Evolutionary conservation across 1,140 invertebrate species (phyloP).

Genomic region (Pollicipes pollicipes): DNA sequence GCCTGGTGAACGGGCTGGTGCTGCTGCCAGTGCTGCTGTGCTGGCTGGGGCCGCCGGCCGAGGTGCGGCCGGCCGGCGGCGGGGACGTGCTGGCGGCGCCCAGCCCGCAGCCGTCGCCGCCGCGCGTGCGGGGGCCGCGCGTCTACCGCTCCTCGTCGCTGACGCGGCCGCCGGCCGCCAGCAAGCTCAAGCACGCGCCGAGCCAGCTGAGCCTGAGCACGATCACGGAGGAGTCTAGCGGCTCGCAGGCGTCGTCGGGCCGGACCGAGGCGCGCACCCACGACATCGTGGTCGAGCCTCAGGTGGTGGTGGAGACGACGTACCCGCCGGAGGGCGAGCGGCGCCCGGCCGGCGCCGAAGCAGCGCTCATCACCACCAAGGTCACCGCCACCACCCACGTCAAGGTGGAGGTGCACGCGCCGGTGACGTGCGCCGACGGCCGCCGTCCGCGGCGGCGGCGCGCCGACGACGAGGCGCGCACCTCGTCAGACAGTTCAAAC

Average conservation of each 20-base stretch:
- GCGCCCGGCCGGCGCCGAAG: conserved; percentile 8
- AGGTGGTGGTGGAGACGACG: conserved; percentile 81
- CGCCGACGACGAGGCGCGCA: background rate
- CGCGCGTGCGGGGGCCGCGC: conserved; percentile 7
- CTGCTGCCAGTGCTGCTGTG: conserved; percentile 82
- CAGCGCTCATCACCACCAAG: conserved; percentile 50
- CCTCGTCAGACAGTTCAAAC: background rate
- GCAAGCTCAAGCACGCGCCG: conserved; percentile 26
- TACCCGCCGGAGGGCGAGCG: conserved; percentile 35
- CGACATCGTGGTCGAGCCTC: conserved; percentile 83
- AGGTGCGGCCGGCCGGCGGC: conserved; percentile 36
- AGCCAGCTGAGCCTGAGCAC: conserved; percentile 68
- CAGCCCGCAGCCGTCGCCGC: conserved; percentile 20
- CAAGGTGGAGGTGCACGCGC: conserved; percentile 83
- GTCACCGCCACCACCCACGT: conserved; percentile 85
- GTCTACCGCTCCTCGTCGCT: conserved; percentile 5
- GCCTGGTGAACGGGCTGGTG: conserved; percentile 77
- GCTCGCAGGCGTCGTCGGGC: conserved; percentile 37
- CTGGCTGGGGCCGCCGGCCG: conserved; percentile 70
- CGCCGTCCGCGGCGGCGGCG: too few species aligned
- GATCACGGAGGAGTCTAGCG: conserved; percentile 72
- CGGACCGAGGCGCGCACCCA: conserved; percentile 30
- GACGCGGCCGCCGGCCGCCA: background rate
- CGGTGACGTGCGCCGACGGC: conserved; percentile 22
- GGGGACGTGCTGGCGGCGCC: conserved; percentile 20